Evolutionary conservation across 1,140 invertebrate species (phyloP).

Genomic region (Elysia chlorotica): DNA sequence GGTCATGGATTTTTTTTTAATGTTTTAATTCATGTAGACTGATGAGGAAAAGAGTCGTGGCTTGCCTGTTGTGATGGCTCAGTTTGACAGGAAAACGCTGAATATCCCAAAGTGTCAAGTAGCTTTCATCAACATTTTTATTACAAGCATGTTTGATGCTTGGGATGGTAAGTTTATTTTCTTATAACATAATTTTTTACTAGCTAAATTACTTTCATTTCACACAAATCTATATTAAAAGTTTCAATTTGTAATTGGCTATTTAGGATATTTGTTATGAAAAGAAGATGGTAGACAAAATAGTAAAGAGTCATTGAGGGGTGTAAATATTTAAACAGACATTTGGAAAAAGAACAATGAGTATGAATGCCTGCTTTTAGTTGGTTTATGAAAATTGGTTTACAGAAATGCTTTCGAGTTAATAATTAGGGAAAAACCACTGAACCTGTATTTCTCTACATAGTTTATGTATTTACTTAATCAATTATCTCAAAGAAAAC

Average conservation of each 20-base stretch:
- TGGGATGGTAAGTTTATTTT: conserved; percentile 82
- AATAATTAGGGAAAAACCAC: no score
- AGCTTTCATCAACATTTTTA: conserved; percentile 95
- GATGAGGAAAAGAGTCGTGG: conserved; percentile 87
- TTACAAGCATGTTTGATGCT: conserved; percentile 95
- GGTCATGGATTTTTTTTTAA: no score
- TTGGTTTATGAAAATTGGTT: no score
- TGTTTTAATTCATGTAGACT: conserved; percentile 68
- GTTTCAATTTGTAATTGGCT: no score
- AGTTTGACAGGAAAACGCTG: conserved; percentile 90
- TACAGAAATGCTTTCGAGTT: no score
- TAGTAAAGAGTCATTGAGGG: no score
- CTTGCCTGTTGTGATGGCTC: conserved; percentile 93
- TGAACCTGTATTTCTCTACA: not conserved
- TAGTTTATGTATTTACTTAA: not conserved
- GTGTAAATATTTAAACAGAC: no score
- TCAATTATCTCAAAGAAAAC: not conserved
- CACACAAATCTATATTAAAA: not conserved
- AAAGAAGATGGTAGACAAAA: not conserved
- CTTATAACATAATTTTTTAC: not conserved
- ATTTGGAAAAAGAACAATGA: no score
- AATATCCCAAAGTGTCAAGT: conserved; percentile 96
- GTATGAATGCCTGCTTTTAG: no score
- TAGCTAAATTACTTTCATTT: not conserved
- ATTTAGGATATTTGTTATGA: not conserved